Base-by-base conservation (phyloP, 1,140 invertebrate species). In the Hyphantria cunea region DNA sequence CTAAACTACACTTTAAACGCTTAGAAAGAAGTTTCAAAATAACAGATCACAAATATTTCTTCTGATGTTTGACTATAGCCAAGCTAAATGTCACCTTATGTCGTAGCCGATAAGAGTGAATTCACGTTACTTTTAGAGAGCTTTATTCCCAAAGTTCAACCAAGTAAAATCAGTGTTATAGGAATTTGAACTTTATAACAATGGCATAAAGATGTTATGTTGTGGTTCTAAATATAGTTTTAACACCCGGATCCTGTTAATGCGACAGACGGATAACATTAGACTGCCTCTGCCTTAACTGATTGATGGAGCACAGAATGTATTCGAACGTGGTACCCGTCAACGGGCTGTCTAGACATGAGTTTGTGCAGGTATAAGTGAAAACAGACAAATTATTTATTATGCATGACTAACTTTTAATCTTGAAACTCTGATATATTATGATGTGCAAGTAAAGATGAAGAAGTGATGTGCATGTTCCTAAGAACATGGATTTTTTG, bases 221-320 rank as follows among this genome's bases (percentile, higher is more conserved):
- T 3, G 3, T 37, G 8, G 37, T 50, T 39, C 47, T 60, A 51
- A 60, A 60, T 42, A 33, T 60, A 42, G 37, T 41, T 17, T 56
- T 48, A 39, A 49, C 45, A 17, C 17, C 47, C 25, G 34, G 17
- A 42, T 50, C 37, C 48, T 25, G 56, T 60, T 50, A 60, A 51
- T 32, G 47, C 48, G 56, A 60, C 56, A 51, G 47, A 51, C 37
- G 48, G 56, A 58, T 58, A 48, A 58, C 34, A 49, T 58, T 48
- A 58, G 33, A 49, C 15, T 58, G 14, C 15, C 13, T 39, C 39
- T 49, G 14, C 15, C 13, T 39, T 49, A 39, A 60, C 34, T 60
- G 56, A 60, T 60, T 60, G 48, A 60, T 60, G 39, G 17, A n/a
- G 25, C 14, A 42, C 56, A 60, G 56, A 59, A 34, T 47, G 17